Percentiles rank a stretch among this genome's conserved stretches.
phyloP scores from a whole-genome alignment of 2,888 invertebrate genomes.

The Minunthozetes semirufus region DNA sequence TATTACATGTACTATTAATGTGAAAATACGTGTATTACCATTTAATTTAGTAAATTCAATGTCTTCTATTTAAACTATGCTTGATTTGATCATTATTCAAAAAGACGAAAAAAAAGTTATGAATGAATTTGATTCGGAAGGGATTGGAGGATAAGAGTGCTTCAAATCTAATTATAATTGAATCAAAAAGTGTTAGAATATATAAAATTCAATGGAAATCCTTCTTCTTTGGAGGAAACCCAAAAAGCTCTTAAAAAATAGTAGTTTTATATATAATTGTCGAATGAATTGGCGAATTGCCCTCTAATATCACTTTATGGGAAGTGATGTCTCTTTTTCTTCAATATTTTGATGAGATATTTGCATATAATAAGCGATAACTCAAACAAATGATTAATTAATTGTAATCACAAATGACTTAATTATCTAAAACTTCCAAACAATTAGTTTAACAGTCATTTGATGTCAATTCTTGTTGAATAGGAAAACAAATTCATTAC shows the following conservation, averaged over 20 bases:
- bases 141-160: background rate
- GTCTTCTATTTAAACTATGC: too few relatives aligned
- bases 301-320: background rate
- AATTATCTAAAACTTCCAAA: background rate
- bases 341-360: background rate
- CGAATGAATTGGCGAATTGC: background rate
- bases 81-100: too few relatives aligned
- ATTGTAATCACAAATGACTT: background rate
- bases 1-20: too few relatives aligned
- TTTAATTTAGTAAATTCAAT: too few relatives aligned
- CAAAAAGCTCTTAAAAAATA: background rate
- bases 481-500: too few relatives aligned
- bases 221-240: background rate
- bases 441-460: background rate
- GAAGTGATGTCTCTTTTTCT: conserved; percentile 1
- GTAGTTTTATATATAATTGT: background rate
- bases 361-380: background rate
- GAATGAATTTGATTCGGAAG: background rate
- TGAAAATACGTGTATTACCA: too few relatives aligned
- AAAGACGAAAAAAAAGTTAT: too few relatives aligned
- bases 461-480: too few relatives aligned
- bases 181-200: conserved; percentile 1
- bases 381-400: background rate
- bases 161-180: conserved; percentile 5
- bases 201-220: background rate